phyloP scores from a whole-genome alignment of 1,140 invertebrate genomes.

The Scaptomyza hsui region DNA sequence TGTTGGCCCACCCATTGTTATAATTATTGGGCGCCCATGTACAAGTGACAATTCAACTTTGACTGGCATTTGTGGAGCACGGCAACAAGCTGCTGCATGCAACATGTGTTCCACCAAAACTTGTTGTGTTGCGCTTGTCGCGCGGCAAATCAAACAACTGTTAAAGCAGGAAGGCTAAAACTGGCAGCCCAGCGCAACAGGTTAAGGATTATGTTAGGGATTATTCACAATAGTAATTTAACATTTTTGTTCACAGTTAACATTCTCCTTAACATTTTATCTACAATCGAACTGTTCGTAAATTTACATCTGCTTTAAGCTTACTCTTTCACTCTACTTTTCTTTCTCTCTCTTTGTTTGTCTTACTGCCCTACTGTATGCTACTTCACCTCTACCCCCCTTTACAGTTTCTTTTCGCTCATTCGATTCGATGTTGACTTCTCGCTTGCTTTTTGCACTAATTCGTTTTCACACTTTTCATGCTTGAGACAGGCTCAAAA shows the following conservation, averaged over 20 bases:
- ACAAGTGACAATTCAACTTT: constrained; percentile 74
- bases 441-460: constrained; percentile 39
- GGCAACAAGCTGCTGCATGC: constrained; percentile 36
- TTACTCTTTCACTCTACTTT: background rate
- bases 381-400: background rate
- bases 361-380: constrained; percentile 34
- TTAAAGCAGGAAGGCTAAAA: background rate
- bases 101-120: constrained; percentile 58
- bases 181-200: constrained; percentile 1
- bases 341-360: constrained; percentile 1
- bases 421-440: background rate
- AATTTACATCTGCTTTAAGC: background rate
- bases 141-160: constrained; percentile 20
- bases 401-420: background rate
- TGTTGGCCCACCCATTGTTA: constrained; percentile 74
- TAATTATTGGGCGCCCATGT: constrained; percentile 78
- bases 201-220: background rate
- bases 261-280: background rate
- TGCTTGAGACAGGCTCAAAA: constrained; percentile 55
- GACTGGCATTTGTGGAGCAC: constrained; percentile 63
- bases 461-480: constrained; percentile 81
- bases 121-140: constrained; percentile 28
- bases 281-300: too few species aligned
- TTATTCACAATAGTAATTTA: background rate
- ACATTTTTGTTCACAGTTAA: background rate